phyloP scores from a whole-genome alignment of 2,888 invertebrate species.

The Caenorhabditis wallacei region DNA sequence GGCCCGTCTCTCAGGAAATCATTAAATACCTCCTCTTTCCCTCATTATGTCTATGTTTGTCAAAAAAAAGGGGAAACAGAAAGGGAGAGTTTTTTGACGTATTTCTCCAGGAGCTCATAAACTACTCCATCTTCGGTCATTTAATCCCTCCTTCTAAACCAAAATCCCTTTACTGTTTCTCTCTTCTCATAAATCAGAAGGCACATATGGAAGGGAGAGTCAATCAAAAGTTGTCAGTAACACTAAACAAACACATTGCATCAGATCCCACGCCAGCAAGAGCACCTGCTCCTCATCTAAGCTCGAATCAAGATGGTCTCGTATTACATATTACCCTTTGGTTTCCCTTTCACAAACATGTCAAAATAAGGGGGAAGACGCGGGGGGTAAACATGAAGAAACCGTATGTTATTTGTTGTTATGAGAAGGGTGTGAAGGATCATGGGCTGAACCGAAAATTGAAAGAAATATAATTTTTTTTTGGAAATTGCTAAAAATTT shows the following conservation, averaged over 20 bases:
- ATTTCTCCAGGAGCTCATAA: constrained; percentile 36
- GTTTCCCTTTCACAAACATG: constrained; percentile 17
- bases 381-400: constrained; percentile 8
- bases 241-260: constrained; percentile 40
- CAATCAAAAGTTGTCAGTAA: constrained; percentile 55
- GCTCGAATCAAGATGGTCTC: constrained; percentile 23
- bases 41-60: constrained; percentile 56
- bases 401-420: constrained; percentile 33
- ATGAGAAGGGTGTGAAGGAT: neutral
- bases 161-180: neutral
- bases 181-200: constrained; percentile 2
- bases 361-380: constrained; percentile 5
- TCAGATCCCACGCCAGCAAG: constrained; percentile 33
- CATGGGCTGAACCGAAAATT: neutral
- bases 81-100: constrained; percentile 18
- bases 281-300: constrained; percentile 7
- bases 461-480: neutral
- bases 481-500: neutral
- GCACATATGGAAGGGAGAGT: constrained; percentile 25
- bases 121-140: constrained; percentile 39
- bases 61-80: constrained; percentile 23
- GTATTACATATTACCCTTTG: constrained; percentile 27
- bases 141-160: constrained; percentile 5
- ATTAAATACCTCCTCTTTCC: constrained; percentile 37
- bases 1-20: constrained; percentile 31